Base-by-base conservation (phyloP, 2,888 invertebrate species). In the Drosophila kambysellisi region DNA sequence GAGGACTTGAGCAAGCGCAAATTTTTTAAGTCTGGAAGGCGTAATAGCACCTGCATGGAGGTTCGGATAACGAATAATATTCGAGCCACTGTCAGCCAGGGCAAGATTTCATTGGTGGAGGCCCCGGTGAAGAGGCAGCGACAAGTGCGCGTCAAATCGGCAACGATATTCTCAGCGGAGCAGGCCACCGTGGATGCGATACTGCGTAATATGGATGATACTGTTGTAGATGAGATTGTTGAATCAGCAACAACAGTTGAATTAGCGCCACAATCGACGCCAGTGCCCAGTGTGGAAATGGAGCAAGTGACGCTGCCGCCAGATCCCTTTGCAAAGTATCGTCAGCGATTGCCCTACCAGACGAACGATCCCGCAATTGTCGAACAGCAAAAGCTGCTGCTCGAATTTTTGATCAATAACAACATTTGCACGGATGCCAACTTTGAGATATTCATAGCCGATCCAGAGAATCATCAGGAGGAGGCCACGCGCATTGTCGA, bases 361-460 rank as follows among this genome's bases (percentile, higher is more conserved):
- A 93, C 93, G 4, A 70, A 64, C 2, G 91, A 93, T 80, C 91
- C 92, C 0, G 80, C 85, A 29, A 57, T 84, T 4, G 91, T 92
- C 3, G 92, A 93, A 56, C 92, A 92, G 35, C 93, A 93, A 68
- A 70, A 91, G 52, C 74, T 92, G 7, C 73, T 93, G 4, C 76
- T 93, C 3, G 92, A 93, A 64, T 93, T 93, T 65, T 74, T 93
- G 7, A 93, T 92, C 2, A 88, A 83, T 33, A 93, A 93, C 64
- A 85, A 92, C 67, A 93, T 93, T 37, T 93, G 93, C 60, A 92
- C 88, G 0, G 93, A 93, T 60, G 79, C 90, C 32, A 93, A 93
- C 74, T 93, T 93, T 62, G 79, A 81, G 9, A 92, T 93, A 29
- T 93, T 93, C 54, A 93, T 93, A 48, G 82, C 82, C 3, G 92